Conservation (phyloP, 2,113 vertebrate genomes). For the Tympanuchus pallidicinctus region DNA sequence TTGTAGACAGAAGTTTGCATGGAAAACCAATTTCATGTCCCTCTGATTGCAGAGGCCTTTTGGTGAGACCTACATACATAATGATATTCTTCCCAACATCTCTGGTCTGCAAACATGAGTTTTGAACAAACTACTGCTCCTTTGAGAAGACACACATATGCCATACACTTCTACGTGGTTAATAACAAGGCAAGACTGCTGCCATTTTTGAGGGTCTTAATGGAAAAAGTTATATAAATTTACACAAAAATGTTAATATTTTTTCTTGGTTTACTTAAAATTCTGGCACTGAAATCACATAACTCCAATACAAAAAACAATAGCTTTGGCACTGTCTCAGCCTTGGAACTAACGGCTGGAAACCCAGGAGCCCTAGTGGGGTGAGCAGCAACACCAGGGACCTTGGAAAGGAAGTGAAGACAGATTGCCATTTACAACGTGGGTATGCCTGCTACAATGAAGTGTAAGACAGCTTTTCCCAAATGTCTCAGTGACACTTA, state of each 20-base stretch:
- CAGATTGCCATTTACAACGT: background rate
- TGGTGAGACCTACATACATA: background rate
- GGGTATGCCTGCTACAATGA: fast-evolving
- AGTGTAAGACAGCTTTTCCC: background rate
- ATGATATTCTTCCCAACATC: background rate
- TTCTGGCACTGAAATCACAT: slow-evolving; percentile 24
- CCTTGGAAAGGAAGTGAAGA: background rate
- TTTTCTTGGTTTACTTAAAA: slow-evolving; percentile 41
- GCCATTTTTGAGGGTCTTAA: slow-evolving; percentile 38
- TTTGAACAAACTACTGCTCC: background rate
- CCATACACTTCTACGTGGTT: fast-evolving
- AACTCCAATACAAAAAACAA: slow-evolving; percentile 48
- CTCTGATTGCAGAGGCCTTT: background rate
- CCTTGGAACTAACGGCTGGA: background rate
- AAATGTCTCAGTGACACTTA: background rate
- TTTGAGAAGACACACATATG: background rate
- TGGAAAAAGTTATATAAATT: slow-evolving; percentile 44
- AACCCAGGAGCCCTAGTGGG: background rate
- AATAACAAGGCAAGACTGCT: background rate
- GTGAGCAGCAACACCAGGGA: background rate
- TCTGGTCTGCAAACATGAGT: background rate
- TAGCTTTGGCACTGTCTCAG: slow-evolving; percentile 29
- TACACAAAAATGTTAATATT: slow-evolving; percentile 18
- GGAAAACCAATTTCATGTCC: background rate
- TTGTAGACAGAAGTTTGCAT: background rate